These are phyloP conservation scores for Triplophysa rosa DNA, from an alignment of 2,113 vertebrate species.

Conservation along the genomic window DNA sequence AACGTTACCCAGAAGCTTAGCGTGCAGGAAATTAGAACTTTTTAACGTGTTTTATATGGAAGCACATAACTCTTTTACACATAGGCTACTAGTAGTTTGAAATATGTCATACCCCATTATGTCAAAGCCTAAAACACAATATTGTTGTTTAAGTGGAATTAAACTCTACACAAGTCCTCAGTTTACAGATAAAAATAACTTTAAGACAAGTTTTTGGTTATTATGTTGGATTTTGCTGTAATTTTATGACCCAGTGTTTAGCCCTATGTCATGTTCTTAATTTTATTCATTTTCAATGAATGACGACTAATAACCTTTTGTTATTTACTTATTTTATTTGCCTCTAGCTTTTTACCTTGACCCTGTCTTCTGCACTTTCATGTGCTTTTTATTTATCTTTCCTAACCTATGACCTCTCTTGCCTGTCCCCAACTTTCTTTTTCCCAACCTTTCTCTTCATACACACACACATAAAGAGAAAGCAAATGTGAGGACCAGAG, in stretches of 20 bases:
- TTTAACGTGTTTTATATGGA: too few relatives aligned
- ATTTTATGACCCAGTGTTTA: background rate
- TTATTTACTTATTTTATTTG: background rate
- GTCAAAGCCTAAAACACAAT: too few relatives aligned
- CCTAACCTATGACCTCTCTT: background rate
- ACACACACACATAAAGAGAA: background rate
- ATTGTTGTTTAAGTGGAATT: too few relatives aligned
- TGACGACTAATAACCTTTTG: background rate
- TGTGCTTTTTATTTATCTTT: background rate
- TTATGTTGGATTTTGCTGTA: background rate
- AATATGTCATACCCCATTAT: too few relatives aligned
- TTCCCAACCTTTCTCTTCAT: background rate
- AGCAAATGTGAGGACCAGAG: conserved; percentile 2
- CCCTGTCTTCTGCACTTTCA: background rate
- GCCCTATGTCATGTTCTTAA: background rate
- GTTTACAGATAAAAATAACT: too few relatives aligned
- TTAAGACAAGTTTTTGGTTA: background rate
- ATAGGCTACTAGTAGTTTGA: too few relatives aligned
- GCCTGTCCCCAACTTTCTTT: background rate
- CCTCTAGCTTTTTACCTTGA: background rate
- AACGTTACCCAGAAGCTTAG: too few relatives aligned
- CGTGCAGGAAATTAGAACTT: too few relatives aligned
- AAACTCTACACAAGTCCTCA: too few relatives aligned
- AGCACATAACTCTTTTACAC: too few relatives aligned
- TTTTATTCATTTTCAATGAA: conserved; percentile 4